These are phyloP conservation scores for Thamnaconus septentrionalis DNA, from an alignment of 2,113 vertebrate species.

Conservation along the genomic window DNA sequence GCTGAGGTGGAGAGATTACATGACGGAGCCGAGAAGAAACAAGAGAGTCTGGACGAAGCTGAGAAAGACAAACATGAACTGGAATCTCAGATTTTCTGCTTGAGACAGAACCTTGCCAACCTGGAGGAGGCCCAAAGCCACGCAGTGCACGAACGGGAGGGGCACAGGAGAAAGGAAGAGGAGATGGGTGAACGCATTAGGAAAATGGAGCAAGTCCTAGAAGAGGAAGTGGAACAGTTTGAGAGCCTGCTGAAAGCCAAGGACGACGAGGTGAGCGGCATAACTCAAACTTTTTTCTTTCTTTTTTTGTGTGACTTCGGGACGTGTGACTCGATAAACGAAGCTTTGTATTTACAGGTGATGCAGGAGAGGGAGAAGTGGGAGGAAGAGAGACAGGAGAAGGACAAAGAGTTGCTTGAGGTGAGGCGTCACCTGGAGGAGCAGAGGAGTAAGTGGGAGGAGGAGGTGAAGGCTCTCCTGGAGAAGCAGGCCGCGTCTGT, in stretches of 20 bases:
- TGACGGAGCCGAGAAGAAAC: conserved; percentile 61
- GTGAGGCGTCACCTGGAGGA: conserved; percentile 56
- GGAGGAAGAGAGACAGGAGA: conserved; percentile 68
- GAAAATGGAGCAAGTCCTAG: conserved; percentile 70
- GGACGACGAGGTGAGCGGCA: conserved; percentile 60
- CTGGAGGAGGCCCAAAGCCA: conserved; percentile 68
- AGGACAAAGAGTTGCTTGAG: conserved; percentile 64
- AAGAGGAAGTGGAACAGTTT: conserved; percentile 76
- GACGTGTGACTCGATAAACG: not conserved
- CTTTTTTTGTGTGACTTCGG: not conserved
- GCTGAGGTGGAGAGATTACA: conserved; percentile 50
- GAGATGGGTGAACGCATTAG: conserved; percentile 69
- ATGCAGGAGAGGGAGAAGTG: conserved; percentile 70
- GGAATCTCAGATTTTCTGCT: conserved; percentile 59
- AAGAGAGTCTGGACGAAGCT: conserved; percentile 49
- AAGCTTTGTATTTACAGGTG: conserved; percentile 41
- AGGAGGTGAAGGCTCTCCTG: conserved; percentile 53
- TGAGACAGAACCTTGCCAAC: conserved; percentile 60
- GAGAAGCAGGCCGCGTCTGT: conserved; percentile 57
- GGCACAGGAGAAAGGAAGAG: conserved; percentile 62
- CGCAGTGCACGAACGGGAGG: conserved; percentile 58
- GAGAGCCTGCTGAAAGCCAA: conserved; percentile 75
- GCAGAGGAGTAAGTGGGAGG: conserved; percentile 51
- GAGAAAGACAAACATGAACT: conserved; percentile 71
- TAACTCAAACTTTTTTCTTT: too few species aligned